phyloP scores from a whole-genome alignment of 2,888 invertebrate species.

The Agrochola lychnidis region DNA sequence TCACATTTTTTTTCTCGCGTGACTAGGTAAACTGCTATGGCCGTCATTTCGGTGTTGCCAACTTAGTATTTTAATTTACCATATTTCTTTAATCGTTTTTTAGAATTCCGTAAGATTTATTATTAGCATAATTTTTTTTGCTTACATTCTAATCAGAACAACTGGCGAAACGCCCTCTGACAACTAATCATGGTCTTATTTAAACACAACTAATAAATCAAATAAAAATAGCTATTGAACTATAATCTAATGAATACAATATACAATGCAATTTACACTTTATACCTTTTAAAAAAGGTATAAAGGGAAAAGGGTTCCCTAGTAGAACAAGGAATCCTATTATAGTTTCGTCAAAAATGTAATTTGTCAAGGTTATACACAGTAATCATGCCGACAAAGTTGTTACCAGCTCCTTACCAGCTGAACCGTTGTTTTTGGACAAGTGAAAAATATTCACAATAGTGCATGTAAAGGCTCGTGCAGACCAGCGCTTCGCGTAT shows the following conservation, averaged over 20 bases:
- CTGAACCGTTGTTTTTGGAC: background rate
- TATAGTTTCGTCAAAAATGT: background rate
- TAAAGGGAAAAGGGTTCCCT: background rate
- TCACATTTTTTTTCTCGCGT: slow-evolving; percentile 81
- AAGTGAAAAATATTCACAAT: background rate
- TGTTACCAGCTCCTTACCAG: background rate
- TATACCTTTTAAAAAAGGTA: too few species aligned
- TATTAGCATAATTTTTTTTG: slow-evolving; percentile 5
- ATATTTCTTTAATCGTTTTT: background rate
- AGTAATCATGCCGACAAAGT: background rate
- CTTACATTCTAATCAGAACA: background rate
- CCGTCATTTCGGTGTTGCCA: slow-evolving; percentile 77
- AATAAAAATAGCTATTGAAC: too few species aligned
- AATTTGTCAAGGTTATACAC: background rate
- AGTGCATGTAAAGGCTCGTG: too few species aligned
- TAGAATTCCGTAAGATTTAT: slow-evolving; percentile 12
- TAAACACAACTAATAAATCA: background rate
- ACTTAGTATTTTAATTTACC: slow-evolving; percentile 34
- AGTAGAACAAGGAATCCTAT: background rate
- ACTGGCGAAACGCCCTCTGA: background rate
- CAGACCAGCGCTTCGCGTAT: too few species aligned
- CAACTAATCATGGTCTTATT: background rate
- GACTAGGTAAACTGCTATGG: slow-evolving; percentile 78
- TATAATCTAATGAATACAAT: background rate
- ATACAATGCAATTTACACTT: too few species aligned